Conservation (phyloP, 2,888 invertebrate species). For the Athrips mouffetella region DNA sequence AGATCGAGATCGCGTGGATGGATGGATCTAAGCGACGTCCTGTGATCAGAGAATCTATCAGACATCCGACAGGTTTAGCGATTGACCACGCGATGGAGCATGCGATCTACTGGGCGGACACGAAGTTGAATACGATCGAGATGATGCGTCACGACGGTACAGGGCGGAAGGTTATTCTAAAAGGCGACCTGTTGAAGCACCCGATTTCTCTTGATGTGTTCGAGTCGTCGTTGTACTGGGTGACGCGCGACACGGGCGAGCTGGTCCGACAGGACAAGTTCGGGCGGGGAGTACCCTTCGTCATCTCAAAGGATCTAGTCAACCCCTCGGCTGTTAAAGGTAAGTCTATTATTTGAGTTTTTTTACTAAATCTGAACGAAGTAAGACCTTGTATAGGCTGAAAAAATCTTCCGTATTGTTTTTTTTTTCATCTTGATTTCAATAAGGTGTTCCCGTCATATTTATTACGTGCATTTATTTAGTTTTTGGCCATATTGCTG, state of each 20-base stretch:
- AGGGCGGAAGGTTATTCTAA: slow-evolving; percentile 83
- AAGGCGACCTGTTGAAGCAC: slow-evolving; percentile 85
- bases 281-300: slow-evolving; percentile 93
- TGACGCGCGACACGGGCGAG: slow-evolving; percentile 93
- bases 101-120: slow-evolving; percentile 96
- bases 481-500: no score
- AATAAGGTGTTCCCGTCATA: no score
- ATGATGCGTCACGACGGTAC: slow-evolving; percentile 90
- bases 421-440: no score
- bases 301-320: slow-evolving; percentile 88
- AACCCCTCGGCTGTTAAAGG: slow-evolving; percentile 92
- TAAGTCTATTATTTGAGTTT: no score
- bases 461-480: no score
- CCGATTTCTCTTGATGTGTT: slow-evolving; percentile 95
- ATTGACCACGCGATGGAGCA: slow-evolving; percentile 95
- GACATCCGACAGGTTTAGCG: slow-evolving; percentile 92
- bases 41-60: slow-evolving; percentile 88
- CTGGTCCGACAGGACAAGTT: slow-evolving; percentile 96
- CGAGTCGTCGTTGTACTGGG: slow-evolving; percentile 95
- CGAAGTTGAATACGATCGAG: slow-evolving; percentile 94
- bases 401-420: no score
- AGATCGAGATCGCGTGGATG: slow-evolving; percentile 98
- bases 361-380: no score
- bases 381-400: no score
- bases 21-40: slow-evolving; percentile 93